Evolutionary conservation across 2,888 invertebrate species (phyloP), one percentile per base, ranked within the genome.

Genomic region (Agrilus mali): DNA sequence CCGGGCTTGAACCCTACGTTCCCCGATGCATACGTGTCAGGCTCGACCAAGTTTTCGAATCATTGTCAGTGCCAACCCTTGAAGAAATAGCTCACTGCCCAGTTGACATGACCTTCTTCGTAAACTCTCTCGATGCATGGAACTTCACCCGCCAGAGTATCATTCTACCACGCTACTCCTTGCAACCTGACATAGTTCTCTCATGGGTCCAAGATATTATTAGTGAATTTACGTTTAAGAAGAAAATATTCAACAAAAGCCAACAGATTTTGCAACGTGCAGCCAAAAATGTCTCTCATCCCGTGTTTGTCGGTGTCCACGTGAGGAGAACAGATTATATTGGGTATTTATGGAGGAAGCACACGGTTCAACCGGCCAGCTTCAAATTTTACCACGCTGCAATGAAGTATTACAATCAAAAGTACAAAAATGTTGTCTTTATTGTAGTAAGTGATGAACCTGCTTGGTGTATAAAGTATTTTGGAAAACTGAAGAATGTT

Each of bases 261-360:
- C 67, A 69, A 47, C 65, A 60, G 46, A 62, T 70, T 41, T 55
- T 74, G 20, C 59, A 58, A 43, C 58, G 61, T 35, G 60, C 63
- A 35, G 48, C 51, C 36, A 59, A 54, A 49, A 54, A 56, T 42
- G 31, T 40, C n/a, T 45, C 48, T 15, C 49, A 52, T 31, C 40
- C 62, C 35, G 65, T 65, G 12, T 75, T 67, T 50, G 68, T 75
- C 13, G 73, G 73, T 38, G 65, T 77, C 34, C 76, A 76, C 50
- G 70, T 75, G 7, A 60, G 75, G 38, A 62, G 75, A 43, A 75
- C 74, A 2, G 76, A 76, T 57, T 76, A 75, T 55, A 63, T 71
- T 31, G 66, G 67, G 43, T 74, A 74, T 55, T 58, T 77, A 16
- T 71, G 70, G 68, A 63, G 69, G 44, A 74, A 72, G 50, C 60